Evolutionary conservation across 2,888 invertebrate species (phyloP).

Genomic region (Cerceris ruficornis): DNA sequence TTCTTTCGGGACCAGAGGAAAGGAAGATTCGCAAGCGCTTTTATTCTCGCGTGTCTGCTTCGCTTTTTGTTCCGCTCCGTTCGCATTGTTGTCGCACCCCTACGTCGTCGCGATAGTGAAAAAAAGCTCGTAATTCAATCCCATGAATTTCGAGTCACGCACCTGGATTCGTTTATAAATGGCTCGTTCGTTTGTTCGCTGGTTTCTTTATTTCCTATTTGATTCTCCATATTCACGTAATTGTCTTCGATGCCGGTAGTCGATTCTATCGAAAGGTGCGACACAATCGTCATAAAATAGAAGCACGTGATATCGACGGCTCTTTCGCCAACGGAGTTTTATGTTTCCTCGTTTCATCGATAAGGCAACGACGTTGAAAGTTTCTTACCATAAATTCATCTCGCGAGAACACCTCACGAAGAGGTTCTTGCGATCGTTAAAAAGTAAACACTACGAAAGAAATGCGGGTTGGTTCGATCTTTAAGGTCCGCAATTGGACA

Average conservation of each 20-base stretch:
- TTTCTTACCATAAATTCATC: too few species aligned
- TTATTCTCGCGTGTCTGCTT: background rate
- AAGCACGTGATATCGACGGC: too few species aligned
- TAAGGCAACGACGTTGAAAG: too few species aligned
- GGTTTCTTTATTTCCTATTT: background rate
- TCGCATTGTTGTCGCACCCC: slow-evolving; percentile 7
- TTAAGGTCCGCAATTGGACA: background rate
- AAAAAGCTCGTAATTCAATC: slow-evolving; percentile 27
- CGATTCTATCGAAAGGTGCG: too few species aligned
- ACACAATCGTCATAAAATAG: too few species aligned
- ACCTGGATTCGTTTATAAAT: slow-evolving; percentile 2
- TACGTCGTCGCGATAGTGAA: background rate
- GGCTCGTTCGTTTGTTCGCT: background rate
- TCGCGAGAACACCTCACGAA: too few species aligned
- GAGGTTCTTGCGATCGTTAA: background rate
- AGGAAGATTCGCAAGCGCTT: background rate
- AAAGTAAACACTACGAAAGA: background rate
- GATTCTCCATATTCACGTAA: background rate
- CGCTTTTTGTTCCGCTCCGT: background rate
- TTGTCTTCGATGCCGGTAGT: too few species aligned
- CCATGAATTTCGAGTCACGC: slow-evolving; percentile 8
- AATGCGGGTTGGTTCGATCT: slow-evolving; percentile 4
- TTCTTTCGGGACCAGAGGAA: background rate
- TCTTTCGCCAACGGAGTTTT: too few species aligned
- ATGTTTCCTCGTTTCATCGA: too few species aligned